Percentiles rank a stretch among this genome's conserved stretches.
Evolutionary conservation across 2,797 vertebrate genomes (phyloP).

Genomic region (Brotula barbata): DNA sequence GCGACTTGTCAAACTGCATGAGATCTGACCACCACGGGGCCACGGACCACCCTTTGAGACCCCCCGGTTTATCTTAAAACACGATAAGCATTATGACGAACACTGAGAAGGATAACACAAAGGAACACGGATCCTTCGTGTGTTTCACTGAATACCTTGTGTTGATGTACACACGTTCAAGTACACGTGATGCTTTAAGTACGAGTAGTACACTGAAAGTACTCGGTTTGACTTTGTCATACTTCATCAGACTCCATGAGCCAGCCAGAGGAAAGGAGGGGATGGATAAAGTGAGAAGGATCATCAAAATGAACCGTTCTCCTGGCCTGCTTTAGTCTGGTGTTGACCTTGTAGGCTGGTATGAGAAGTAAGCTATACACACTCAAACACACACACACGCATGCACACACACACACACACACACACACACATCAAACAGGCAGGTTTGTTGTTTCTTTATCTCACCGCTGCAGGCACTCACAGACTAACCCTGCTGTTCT

Average conservation of each 20-base stretch:
- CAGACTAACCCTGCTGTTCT: constrained; percentile 52
- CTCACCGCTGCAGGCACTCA: constrained; percentile 58
- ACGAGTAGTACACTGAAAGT: constrained; percentile 3
- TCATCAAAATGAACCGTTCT: constrained; percentile 52
- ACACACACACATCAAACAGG: constrained; percentile 37
- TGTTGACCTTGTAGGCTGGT: constrained; percentile 33
- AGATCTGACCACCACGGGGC: too few species aligned
- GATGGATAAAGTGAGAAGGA: constrained; percentile 34
- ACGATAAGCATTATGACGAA: constrained; percentile 8
- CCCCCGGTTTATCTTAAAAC: too few species aligned
- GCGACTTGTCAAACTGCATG: too few species aligned
- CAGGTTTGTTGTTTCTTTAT: constrained; percentile 54
- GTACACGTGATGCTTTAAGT: too few species aligned
- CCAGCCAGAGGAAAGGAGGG: constrained; percentile 18
- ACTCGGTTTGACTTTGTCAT: too few species aligned
- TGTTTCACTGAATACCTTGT: neutral
- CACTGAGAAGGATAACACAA: too few species aligned
- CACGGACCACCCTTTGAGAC: too few species aligned
- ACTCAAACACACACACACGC: neutral
- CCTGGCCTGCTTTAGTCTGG: constrained; percentile 42
- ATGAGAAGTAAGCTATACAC: constrained; percentile 15
- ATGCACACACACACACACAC: constrained; percentile 14
- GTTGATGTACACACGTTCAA: neutral
- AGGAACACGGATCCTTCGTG: neutral
- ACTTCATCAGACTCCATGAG: too few species aligned